Conservation (phyloP, 37 sponge, comb jelly and placozoan genomes). For the Chondrosia reniformis region DNA sequence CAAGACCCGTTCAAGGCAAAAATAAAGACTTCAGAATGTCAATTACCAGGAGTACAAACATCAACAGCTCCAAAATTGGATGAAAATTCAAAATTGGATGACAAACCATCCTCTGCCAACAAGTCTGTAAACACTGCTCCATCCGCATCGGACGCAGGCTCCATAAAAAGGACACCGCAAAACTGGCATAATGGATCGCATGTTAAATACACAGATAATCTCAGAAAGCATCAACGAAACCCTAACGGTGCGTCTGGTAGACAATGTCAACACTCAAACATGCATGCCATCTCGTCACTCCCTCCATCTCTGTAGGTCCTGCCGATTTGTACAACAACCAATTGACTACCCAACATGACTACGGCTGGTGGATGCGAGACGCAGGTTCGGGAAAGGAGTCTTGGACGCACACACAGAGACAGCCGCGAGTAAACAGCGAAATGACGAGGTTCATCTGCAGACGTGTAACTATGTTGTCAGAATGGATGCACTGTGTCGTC, state of each 20-base stretch:
- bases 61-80: neutral
- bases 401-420: conserved; percentile 68
- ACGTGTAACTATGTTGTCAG: neutral
- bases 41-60: too few species aligned
- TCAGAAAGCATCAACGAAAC: conserved; percentile 78
- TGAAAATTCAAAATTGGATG: neutral
- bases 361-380: conserved; percentile 91
- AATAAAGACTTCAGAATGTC: neutral
- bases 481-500: too few species aligned
- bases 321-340: conserved; percentile 73
- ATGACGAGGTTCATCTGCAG: conserved; percentile 89
- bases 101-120: neutral
- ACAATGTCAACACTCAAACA: neutral
- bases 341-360: conserved; percentile 83
- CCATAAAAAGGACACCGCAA: too few species aligned
- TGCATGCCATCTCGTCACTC: neutral
- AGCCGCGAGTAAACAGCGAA: conserved; percentile 87
- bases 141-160: neutral
- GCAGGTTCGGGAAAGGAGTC: conserved; percentile 34
- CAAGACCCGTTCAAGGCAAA: conserved; percentile 65
- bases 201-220: conserved; percentile 59
- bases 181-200: conserved; percentile 67
- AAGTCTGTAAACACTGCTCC: neutral
- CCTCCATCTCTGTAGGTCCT: conserved; percentile 57
- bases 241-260: conserved; percentile 51